Evolutionary conservation across 2,797 vertebrate species (phyloP).

Genomic region (Limnodromus scolopaceus): DNA sequence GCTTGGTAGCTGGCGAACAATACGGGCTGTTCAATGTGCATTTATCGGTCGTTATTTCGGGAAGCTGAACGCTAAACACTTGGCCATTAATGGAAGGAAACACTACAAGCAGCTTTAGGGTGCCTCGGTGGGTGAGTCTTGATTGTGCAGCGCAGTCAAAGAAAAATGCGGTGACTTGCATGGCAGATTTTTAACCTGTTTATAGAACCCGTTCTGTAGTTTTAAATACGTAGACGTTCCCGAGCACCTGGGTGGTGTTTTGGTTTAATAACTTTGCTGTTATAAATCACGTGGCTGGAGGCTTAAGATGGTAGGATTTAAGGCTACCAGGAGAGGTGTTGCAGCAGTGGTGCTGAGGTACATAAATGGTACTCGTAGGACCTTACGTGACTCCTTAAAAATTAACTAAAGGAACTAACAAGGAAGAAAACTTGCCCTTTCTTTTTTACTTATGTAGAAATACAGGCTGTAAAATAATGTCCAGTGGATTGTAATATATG

Average conservation of each 20-base stretch:
- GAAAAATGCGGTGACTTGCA: background rate
- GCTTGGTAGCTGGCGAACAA: background rate
- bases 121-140: background rate
- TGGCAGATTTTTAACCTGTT: background rate
- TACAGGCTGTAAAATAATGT: constrained; percentile 70
- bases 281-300: background rate
- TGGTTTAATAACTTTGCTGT: background rate
- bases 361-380: background rate
- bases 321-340: background rate
- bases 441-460: constrained; percentile 51
- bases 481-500: constrained; percentile 77
- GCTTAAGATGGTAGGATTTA: background rate
- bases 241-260: background rate
- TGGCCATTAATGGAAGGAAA: background rate
- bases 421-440: constrained; percentile 22
- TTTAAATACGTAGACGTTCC: background rate
- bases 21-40: background rate
- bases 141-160: background rate
- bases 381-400: background rate
- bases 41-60: background rate
- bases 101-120: background rate
- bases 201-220: background rate
- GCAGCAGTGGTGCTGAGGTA: background rate
- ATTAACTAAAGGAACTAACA: constrained; percentile 28
- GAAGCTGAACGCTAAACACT: background rate